Evolutionary conservation across 2,797 vertebrate species (phyloP), one percentile per base, ranked within the genome.

Genomic region (Takifugu ocellatus): DNA sequence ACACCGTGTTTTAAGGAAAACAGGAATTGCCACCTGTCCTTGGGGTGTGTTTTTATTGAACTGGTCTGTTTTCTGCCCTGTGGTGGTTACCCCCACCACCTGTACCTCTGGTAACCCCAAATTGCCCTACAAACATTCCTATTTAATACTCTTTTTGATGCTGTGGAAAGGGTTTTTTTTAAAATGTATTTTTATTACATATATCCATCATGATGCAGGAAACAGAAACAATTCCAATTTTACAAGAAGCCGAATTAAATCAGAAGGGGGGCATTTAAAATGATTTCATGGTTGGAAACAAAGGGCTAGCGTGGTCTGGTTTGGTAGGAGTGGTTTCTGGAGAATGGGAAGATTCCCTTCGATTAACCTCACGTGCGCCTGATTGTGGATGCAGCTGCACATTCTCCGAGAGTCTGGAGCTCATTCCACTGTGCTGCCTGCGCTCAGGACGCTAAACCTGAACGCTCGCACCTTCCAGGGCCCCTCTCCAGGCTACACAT

Each of bases 331-430:
- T 56, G 65, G 68, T 59, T 62, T 69, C 6, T 1, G 27, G 44
- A 8, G 10, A 72, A 36, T 47, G 64, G n/a, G 53, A 69, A 73
- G n/a, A 36, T 51, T 27, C 12, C 49, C 33, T 39, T 49, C 2
- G 46, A 67, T 78, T 74, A 65, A 25, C 24, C 15, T 80, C 82
- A 82, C 74, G 79, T 87, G 63, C 53, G 51, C 5, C 3, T 47
- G 66, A 70, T 49, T 33, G 61, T 63, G 62, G 69, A 59, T 57
- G 25, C 66, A 63, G 66, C 59, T 47, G 55, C 43, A 46, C 54
- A 17, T 21, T 46, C n/a, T 46, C 44, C 9, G 44, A 10, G 16
- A 33, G 31, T 33, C 31, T 31, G 29, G 7, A 10, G 61, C 15
- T 43, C 53, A 52, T 54, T 47, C 57, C 17, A 3, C 57, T 24